Evolutionary conservation across 1,140 invertebrate genomes (phyloP).

Genomic region (Mamestra configurata): DNA sequence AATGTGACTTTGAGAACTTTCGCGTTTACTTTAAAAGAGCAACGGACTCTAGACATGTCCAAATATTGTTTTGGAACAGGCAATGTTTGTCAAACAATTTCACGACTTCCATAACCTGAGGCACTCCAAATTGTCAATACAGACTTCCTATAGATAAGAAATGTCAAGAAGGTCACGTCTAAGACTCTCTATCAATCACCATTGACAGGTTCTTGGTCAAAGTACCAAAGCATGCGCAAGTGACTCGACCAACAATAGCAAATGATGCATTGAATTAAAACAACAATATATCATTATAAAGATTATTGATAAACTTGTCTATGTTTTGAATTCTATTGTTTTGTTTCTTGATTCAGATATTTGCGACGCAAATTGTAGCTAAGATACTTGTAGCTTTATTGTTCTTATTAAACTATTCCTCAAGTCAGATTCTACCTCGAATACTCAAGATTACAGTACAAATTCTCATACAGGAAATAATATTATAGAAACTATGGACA

Average conservation of each 20-base stretch:
- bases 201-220: constrained; percentile 25
- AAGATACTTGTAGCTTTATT: background rate
- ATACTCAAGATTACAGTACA: background rate
- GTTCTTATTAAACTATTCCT: background rate
- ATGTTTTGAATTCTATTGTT: constrained; percentile 34
- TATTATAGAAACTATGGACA: background rate
- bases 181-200: constrained; percentile 32
- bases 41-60: background rate
- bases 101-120: constrained; percentile 13
- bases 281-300: constrained; percentile 46
- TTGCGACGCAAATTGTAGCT: background rate
- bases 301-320: constrained; percentile 40
- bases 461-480: background rate
- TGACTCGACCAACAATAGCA: constrained; percentile 17
- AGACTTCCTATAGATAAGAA: constrained; percentile 25
- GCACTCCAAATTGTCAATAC: constrained; percentile 11
- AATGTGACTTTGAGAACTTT: constrained; percentile 1
- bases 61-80: background rate
- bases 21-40: background rate
- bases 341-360: constrained; percentile 15
- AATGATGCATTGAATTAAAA: constrained; percentile 41
- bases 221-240: background rate
- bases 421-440: background rate
- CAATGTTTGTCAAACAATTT: constrained; percentile 3
- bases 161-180: constrained; percentile 32